Evolutionary conservation across 2,113 vertebrate genomes (phyloP), one percentile per base, ranked within the genome.

Genomic region (Taxidea taxus): DNA sequence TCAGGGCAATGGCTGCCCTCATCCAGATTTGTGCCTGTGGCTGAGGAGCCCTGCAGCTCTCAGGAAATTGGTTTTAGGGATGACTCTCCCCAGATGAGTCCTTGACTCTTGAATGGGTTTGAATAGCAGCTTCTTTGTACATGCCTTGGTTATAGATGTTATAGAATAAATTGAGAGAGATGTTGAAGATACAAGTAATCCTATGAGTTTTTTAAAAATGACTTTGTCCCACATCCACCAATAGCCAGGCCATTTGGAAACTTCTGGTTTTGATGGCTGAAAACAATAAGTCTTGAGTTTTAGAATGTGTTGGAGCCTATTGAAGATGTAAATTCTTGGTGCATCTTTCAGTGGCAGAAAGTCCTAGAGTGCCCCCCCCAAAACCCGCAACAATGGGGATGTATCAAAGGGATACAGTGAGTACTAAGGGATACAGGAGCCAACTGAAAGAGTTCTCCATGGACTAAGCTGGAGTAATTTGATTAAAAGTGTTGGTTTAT

Each of bases 241-340:
- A 47, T 78, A 77, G 66, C 25, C 0, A 47, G 39, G 8, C 64
- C 15, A 82, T 29, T 77, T 95, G 64, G 44, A 97, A 64, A 92
- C 90, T 47, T 94, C 4, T 87, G 11, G 37, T 68, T 77, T 54
- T 70, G 29, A 70, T 62, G 54, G 29, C 18, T 44, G 8, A 85
- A 96, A 85, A 89, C 49, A 51, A 54, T 42, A 84, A 87, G 70
- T 82, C 11, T 77, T 82, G 34, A 91, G 58, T 94, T 96, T 77
- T 82, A 94, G 51, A 85, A n/a, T 62, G 5, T 56, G 20, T 58
- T 90, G 56, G 62, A 78, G 16, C 7, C 66, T 78, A 23, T 66
- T 93, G 44, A 91, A 91, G 85, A 87, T 88, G 25, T 85, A 8
- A 60, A 89, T 78, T 85, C 39, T 70, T 75, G 16, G 42, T 74